Conservation (phyloP, 2,888 invertebrate genomes). For the Carabus problematicus region DNA sequence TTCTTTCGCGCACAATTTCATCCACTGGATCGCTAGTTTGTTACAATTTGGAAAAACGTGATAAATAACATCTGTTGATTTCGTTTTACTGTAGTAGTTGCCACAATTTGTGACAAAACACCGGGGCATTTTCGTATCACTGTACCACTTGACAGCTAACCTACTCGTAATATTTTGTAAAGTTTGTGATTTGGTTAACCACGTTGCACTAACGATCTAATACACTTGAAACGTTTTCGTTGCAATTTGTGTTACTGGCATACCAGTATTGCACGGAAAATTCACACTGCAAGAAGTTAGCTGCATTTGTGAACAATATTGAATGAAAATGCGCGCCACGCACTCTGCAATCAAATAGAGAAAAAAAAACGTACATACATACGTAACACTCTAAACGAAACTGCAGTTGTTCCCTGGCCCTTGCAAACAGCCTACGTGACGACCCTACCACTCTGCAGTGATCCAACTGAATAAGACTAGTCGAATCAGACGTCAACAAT, state of each 20-base stretch:
- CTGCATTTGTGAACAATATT: background rate
- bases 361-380: background rate
- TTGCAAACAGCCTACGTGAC: conserved; percentile 25
- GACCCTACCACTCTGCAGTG: conserved; percentile 30
- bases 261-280: conserved; percentile 19
- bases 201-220: background rate
- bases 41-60: conserved; percentile 63
- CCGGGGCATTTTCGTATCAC: conserved; percentile 59
- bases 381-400: conserved; percentile 25
- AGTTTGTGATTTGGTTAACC: background rate
- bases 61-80: conserved; percentile 59
- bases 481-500: conserved; percentile 13
- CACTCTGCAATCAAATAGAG: background rate
- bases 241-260: no score
- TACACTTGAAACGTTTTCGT: no score
- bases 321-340: conserved; percentile 6
- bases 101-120: conserved; percentile 63
- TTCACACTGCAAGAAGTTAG: background rate
- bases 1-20: conserved; percentile 57
- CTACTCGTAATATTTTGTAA: background rate
- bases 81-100: conserved; percentile 63
- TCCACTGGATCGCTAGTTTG: conserved; percentile 60
- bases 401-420: conserved; percentile 35
- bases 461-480: conserved; percentile 11
- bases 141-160: background rate